Conservation (phyloP, 2,797 vertebrate genomes). For the Carduelis carduelis region DNA sequence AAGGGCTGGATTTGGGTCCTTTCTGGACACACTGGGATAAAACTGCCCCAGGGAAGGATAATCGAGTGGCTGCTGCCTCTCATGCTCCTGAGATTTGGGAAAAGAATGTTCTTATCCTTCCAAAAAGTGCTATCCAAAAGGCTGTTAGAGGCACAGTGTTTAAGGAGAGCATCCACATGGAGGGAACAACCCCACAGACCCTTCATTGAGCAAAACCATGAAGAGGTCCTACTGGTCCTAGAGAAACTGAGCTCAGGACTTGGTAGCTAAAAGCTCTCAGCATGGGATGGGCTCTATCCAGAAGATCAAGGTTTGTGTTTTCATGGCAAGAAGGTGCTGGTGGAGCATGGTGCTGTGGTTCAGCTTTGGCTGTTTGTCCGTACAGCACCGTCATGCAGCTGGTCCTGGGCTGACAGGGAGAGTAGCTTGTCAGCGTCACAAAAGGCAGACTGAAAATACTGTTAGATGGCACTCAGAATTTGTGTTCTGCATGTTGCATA, state of each 20-base stretch:
- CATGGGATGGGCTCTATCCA: not conserved
- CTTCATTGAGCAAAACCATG: not conserved
- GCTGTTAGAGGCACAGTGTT: not conserved
- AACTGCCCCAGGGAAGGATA: not conserved
- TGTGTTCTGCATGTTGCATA: constrained; percentile 53
- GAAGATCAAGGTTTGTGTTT: not conserved
- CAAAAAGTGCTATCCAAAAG: not conserved
- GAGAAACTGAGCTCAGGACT: not conserved
- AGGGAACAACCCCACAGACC: not conserved
- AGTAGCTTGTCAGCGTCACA: not conserved
- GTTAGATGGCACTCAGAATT: constrained; percentile 51
- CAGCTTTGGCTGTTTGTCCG: not conserved
- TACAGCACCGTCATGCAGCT: not conserved
- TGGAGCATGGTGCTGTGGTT: rapidly evolving
- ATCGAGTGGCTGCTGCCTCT: not conserved
- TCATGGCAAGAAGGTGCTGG: not conserved
- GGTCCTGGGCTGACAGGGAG: not conserved
- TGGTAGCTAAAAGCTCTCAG: not conserved
- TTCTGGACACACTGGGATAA: not conserved
- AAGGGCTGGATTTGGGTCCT: not conserved
- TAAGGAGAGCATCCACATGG: not conserved
- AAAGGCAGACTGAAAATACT: constrained; percentile 12
- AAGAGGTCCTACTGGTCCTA: not conserved
- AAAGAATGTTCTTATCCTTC: not conserved
- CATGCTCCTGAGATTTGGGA: not conserved